These are phyloP conservation scores for Catamblyrhynchus diadema DNA, from an alignment of 2,797 vertebrate genomes.

Conservation along the genomic window DNA sequence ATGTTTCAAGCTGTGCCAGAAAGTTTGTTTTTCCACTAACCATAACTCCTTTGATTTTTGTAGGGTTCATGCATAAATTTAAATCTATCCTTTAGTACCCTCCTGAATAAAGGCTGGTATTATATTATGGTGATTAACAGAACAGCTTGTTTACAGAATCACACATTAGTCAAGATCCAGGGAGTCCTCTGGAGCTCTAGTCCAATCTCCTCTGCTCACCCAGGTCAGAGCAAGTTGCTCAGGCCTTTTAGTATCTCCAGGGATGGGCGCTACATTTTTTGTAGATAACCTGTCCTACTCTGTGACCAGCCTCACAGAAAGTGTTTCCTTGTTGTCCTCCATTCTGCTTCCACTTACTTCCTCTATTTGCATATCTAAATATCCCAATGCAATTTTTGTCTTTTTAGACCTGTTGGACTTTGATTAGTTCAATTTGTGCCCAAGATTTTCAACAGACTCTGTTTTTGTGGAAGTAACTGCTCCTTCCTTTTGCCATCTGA, in stretches of 20 bases:
- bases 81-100: background rate
- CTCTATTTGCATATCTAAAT: background rate
- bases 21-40: background rate
- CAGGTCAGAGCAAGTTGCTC: background rate
- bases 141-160: background rate
- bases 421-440: background rate
- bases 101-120: background rate
- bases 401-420: background rate
- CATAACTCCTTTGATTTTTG: background rate
- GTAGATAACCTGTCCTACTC: background rate
- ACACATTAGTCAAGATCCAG: fast-evolving
- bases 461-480: background rate
- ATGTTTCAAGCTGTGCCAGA: background rate
- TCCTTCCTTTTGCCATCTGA: background rate
- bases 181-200: background rate
- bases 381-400: background rate
- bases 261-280: background rate
- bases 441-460: background rate
- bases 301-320: background rate
- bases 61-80: background rate
- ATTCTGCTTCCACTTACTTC: background rate
- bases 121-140: background rate
- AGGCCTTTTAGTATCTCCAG: background rate
- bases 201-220: background rate
- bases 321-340: background rate